Evolutionary conservation across 1,140 invertebrate genomes (phyloP).

Genomic region (Mactra quadrangularis): DNA sequence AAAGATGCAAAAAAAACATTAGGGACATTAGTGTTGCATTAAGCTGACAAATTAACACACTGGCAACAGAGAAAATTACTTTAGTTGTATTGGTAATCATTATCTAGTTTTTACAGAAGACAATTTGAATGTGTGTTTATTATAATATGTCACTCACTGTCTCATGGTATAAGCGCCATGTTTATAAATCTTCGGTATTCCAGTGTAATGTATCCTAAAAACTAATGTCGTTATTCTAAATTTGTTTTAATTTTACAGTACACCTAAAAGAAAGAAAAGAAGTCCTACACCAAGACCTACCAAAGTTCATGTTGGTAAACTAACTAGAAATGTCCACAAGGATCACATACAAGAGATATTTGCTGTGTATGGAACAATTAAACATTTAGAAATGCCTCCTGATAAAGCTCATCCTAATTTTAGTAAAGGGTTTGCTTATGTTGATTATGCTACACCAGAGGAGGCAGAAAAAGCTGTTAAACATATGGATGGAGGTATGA

Average conservation of each 20-base stretch:
- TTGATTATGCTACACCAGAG: slow-evolving; percentile 96
- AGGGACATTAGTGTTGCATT: too few species aligned
- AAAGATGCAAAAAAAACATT: too few species aligned
- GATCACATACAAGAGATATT: slow-evolving; percentile 98
- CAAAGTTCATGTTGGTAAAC: slow-evolving; percentile 95
- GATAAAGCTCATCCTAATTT: slow-evolving; percentile 94
- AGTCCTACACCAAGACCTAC: slow-evolving; percentile 77
- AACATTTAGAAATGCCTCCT: slow-evolving; percentile 93
- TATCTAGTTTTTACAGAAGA: too few species aligned
- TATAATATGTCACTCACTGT: too few species aligned
- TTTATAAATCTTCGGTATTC: too few species aligned
- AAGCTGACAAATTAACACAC: too few species aligned
- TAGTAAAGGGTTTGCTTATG: slow-evolving; percentile 95
- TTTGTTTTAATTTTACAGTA: slow-evolving; percentile 64
- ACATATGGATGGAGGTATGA: slow-evolving; percentile 98
- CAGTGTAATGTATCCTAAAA: too few species aligned
- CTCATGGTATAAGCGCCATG: too few species aligned
- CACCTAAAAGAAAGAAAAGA: slow-evolving; percentile 74
- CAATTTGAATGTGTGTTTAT: too few species aligned
- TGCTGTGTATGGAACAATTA: slow-evolving; percentile 94
- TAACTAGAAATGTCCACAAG: slow-evolving; percentile 95
- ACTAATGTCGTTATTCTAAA: too few species aligned
- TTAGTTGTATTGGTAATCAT: too few species aligned
- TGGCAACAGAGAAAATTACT: too few species aligned
- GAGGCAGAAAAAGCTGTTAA: slow-evolving; percentile 99